Evolutionary conservation across 2,888 invertebrate species (phyloP).

Genomic region (Meteorus cinctellus): DNA sequence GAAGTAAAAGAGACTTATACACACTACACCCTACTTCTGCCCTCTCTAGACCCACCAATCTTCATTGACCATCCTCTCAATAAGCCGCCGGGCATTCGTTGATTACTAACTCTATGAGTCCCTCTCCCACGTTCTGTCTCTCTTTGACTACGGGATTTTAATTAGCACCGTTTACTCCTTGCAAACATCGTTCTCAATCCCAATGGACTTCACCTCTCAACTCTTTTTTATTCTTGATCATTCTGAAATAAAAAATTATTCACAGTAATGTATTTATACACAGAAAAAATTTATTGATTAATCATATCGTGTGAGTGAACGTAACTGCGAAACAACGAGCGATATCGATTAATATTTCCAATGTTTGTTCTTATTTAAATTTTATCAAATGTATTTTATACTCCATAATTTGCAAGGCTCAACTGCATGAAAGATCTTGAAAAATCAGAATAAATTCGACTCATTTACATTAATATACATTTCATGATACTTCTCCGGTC

Average conservation of each 20-base stretch:
- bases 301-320: no score
- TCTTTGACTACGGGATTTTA: constrained; percentile 68
- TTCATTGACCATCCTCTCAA: constrained; percentile 67
- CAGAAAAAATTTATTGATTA: not conserved
- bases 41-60: constrained; percentile 44
- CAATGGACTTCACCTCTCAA: constrained; percentile 52
- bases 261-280: constrained; percentile 2
- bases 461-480: no score
- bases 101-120: constrained; percentile 63
- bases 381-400: no score
- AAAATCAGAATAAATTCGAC: no score
- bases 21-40: constrained; percentile 43
- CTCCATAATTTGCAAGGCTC: no score
- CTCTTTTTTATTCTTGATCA: constrained; percentile 35
- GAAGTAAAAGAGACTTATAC: constrained; percentile 34
- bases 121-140: constrained; percentile 31
- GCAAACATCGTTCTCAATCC: constrained; percentile 67
- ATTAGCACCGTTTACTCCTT: constrained; percentile 71
- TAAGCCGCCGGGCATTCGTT: constrained; percentile 60
- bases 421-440: no score
- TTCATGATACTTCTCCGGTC: no score
- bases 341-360: no score
- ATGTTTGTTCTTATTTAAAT: no score
- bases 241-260: constrained; percentile 54
- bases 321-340: no score